A percentile compares a stretch with the other conserved stretches of the same genome.
These are phyloP conservation scores for Xylocopa sonorina DNA, from an alignment of 1,140 invertebrate species.

Conservation along the genomic window DNA sequence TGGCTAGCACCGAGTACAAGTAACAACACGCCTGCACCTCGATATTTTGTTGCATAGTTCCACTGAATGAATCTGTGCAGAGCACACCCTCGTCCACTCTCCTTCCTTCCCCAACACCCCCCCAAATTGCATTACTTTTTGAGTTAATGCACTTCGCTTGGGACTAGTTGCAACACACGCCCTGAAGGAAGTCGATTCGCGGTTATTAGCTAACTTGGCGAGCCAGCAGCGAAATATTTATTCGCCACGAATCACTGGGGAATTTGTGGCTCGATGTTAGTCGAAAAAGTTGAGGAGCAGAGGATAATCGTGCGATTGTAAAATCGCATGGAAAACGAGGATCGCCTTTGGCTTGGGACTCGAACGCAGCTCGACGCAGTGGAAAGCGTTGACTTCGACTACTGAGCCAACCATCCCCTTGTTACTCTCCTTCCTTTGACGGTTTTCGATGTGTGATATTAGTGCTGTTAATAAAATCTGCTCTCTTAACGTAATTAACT, in stretches of 20 bases:
- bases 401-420: background rate
- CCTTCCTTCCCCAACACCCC: background rate
- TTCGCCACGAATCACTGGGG: background rate
- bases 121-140: background rate
- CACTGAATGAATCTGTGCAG: background rate
- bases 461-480: too few relatives aligned
- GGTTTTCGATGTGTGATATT: background rate
- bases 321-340: background rate
- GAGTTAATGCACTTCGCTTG: background rate
- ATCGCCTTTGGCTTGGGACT: background rate
- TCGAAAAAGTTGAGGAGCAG: background rate
- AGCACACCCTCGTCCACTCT: background rate
- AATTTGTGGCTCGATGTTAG: too few relatives aligned
- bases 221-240: background rate
- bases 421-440: fast-evolving
- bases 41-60: background rate
- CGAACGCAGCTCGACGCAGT: background rate
- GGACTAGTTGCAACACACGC: background rate
- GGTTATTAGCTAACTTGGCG: background rate
- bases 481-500: too few relatives aligned
- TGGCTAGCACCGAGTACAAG: too few relatives aligned
- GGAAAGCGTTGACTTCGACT: background rate
- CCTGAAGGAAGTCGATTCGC: background rate
- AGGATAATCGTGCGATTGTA: background rate
- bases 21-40: too few relatives aligned